Evolutionary conservation across 1,140 invertebrate genomes (phyloP), one percentile per base, ranked within the genome.

Genomic region (Chrysopa pallens): DNA sequence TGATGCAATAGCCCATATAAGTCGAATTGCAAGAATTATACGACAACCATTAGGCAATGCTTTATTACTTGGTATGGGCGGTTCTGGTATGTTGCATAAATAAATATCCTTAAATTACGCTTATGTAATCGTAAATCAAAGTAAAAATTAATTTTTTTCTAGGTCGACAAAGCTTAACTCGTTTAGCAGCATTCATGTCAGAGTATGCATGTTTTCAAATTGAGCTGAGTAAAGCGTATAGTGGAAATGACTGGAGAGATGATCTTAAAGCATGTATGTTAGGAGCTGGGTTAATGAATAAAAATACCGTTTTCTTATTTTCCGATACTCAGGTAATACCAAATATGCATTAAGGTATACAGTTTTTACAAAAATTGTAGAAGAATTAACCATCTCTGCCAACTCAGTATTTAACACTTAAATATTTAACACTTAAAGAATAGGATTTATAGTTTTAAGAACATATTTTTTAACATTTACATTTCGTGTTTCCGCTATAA

Each of bases 1-100:
- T 48, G 76, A 80, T 55, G 77, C 76, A 6, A 69, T 82, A 39
- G 64, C 66, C 50, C 78, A 82, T 50, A 57, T 82, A 29, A 78
- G 71, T 37, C 58, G 78, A 35, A 77, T 81, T 29, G 65, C 67
- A 36, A 60, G 79, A 8, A 68, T 81, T 14, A 62, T 82, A 3
- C 63, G 71, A 38, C 76, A 78, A 51, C 64, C 72, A 4, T 58
- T 67, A 43, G 72, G 73, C 29, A 73, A 74, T 51, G 70, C 63
- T 8, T 48, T 76, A 5, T 50, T 76, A 12, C 47, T 74, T 48
- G 78, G 78, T 40, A 73, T 80, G 59, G 76, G 75, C 14, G 78
- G 79, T 17, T 77, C 72, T 36, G 69, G 68, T 68, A 48, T 48
- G 33, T n/a, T 31, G 2, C 8, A 33, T 33, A 33, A 11, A 33